Percentiles rank a stretch among this genome's conserved stretches.
Evolutionary conservation across 2,797 vertebrate species (phyloP).

Genomic region (Molossus molossus): DNA sequence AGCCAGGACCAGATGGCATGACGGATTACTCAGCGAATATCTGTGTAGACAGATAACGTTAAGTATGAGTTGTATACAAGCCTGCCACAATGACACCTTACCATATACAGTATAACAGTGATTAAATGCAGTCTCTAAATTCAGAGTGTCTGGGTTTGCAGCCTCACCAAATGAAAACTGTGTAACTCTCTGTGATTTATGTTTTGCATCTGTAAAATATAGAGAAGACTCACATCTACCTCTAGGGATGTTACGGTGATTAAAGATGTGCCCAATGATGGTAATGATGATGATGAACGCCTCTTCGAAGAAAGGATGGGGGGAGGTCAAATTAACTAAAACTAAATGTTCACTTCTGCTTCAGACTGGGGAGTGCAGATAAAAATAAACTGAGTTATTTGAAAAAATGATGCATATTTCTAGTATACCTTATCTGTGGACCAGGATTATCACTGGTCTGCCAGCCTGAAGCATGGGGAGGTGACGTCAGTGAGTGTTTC

Average conservation of each 20-base stretch:
- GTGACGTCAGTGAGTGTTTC: background rate
- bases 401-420: background rate
- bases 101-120: background rate
- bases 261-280: background rate
- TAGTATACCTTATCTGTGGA: background rate
- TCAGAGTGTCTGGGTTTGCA: background rate
- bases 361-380: background rate
- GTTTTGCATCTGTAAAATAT: background rate
- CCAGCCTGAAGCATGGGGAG: accelerated
- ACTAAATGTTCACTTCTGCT: background rate
- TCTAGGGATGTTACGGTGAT: background rate
- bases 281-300: background rate
- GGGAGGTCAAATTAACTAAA: background rate
- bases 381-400: background rate
- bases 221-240: background rate
- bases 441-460: background rate
- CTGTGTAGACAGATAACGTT: background rate
- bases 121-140: background rate
- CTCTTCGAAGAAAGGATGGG: background rate
- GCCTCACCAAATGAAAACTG: background rate
- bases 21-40: background rate
- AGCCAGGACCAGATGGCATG: background rate
- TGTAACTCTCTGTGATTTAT: background rate
- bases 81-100: background rate
- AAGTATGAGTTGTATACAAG: background rate